Base-by-base conservation (phyloP, 1,140 invertebrate genomes). In the Pseudomyrmex gracilis region DNA sequence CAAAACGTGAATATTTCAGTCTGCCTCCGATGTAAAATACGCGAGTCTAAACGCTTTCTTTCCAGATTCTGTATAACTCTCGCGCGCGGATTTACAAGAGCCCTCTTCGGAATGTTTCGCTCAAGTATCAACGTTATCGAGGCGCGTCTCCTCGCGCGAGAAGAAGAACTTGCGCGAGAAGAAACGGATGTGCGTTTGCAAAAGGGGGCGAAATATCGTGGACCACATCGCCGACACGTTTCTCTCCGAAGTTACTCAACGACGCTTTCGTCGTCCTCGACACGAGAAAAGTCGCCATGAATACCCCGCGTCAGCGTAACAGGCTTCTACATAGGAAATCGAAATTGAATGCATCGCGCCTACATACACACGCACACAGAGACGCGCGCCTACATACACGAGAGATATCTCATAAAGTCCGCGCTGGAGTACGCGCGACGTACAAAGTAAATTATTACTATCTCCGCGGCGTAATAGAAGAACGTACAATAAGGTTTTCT, bases 401-500 rank as follows among this genome's bases (percentile, higher is more conserved):
- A 34, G 53, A 45, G 73, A 71, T 82, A 66, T 87, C 86, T 78
- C 86, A 77, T 87, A 87, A 87, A 87, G 70, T 73, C 58, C 57
- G 47, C 57, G 47, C 45, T 55, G 53, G 53, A 51, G 60, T 83
- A 87, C 64, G 78, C 66, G 85, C 70, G 85, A 83, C 86, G 24
- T 86, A 77, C 51, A 71, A 80, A 80, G 66, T 80, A 80, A 80
- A 80, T 80, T 80, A 80, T 80, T 80, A 24, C 76, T 87, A 86
- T 87, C 76, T 78, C 85, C 80, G 58, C 55, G 73, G 71, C 55
- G 86, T 87, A 87, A 87, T 83, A 60, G 68, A 67, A 83, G 85
- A 84, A 87, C 60, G 73, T 87, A 87, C 86, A 87, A 86, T 87
- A 87, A 87, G 82, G 85, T 87, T 78, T 78, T 70, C 83, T 87